Conservation (phyloP, 1,140 invertebrate genomes). For the Diorhabda elongata region DNA sequence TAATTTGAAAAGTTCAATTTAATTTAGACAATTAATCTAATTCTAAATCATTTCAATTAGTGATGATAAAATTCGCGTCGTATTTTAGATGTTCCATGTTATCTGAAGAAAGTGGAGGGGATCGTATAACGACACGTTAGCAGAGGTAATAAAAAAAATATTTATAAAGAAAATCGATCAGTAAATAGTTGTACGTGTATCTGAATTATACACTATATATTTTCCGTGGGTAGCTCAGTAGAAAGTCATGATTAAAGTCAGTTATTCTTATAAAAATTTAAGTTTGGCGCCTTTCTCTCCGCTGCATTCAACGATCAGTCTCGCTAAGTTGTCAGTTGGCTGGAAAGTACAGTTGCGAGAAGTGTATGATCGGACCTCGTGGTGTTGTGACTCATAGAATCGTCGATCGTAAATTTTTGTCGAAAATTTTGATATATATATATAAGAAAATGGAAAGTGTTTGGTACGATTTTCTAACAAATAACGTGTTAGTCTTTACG, state of each 20-base stretch:
- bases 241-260: conserved; percentile 1
- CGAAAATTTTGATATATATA: conserved; percentile 2
- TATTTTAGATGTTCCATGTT: background rate
- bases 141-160: background rate
- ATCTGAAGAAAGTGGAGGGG: too few species aligned
- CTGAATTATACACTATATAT: background rate
- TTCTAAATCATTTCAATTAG: too few species aligned
- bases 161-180: background rate
- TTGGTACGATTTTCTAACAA: conserved; percentile 14
- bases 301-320: background rate
- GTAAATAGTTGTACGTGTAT: background rate
- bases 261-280: background rate
- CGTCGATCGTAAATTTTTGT: background rate
- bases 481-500: conserved; percentile 23
- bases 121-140: background rate
- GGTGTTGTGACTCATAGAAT: background rate
- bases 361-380: conserved; percentile 4
- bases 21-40: too few species aligned
- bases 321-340: background rate
- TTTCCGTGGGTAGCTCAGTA: background rate
- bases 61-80: conserved; percentile 7
- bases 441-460: conserved; percentile 18
- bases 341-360: conserved; percentile 1
- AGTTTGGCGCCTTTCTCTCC: background rate
- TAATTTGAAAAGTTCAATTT: too few species aligned